Evolutionary conservation across 2,113 vertebrate genomes (phyloP).

Genomic region (Pluvianellus socialis): DNA sequence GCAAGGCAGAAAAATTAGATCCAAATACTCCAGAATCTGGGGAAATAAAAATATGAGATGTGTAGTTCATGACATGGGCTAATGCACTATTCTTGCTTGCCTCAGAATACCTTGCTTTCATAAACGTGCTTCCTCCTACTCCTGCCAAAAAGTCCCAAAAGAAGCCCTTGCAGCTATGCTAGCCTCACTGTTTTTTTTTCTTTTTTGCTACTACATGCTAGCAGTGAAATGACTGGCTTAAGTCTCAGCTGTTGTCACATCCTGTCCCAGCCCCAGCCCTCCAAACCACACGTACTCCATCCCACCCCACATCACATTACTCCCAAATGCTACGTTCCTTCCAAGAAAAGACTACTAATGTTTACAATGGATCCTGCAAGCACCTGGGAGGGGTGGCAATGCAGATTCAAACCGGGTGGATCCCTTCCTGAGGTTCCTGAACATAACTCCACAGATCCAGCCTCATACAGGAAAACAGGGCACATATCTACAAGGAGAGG

Average conservation of each 20-base stretch:
- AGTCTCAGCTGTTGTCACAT: background rate
- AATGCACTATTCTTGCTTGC: background rate
- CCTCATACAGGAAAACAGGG: background rate
- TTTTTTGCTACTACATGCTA: background rate
- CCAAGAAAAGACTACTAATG: background rate
- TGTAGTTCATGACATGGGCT: background rate
- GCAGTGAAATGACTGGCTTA: background rate
- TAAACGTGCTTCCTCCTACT: background rate
- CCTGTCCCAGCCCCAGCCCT: background rate
- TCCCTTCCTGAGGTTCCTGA: background rate
- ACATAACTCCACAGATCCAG: background rate
- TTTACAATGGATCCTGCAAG: background rate
- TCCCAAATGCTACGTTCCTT: background rate
- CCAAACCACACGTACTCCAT: background rate
- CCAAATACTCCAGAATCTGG: background rate
- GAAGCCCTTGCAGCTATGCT: background rate
- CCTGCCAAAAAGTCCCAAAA: background rate
- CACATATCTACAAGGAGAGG: rapidly evolving
- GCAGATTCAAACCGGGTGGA: background rate
- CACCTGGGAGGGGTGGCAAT: background rate
- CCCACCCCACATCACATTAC: background rate
- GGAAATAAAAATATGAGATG: background rate
- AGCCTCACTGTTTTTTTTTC: background rate
- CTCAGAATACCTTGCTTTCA: background rate
- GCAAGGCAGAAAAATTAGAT: background rate